Evolutionary conservation across 2,113 vertebrate species (phyloP).

Genomic region (Accipiter cooperii): DNA sequence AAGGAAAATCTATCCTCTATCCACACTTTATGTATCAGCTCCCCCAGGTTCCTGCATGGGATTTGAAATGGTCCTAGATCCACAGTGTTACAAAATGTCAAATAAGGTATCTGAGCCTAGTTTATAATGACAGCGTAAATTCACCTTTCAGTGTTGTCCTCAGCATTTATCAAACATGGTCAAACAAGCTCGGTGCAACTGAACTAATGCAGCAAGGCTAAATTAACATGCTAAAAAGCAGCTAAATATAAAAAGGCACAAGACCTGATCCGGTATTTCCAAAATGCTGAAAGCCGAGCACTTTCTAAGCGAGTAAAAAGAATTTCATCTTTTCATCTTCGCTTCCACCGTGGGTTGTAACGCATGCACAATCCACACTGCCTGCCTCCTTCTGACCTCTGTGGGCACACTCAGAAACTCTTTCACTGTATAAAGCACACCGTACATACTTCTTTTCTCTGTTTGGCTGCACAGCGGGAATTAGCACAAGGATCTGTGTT

Average conservation of each 20-base stretch:
- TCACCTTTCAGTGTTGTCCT: neutral
- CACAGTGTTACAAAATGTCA: neutral
- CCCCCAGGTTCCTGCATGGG: neutral
- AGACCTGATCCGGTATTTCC: neutral
- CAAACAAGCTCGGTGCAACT: neutral
- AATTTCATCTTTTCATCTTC: neutral
- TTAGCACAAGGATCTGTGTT: neutral
- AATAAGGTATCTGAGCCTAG: neutral
- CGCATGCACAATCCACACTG: too few species aligned
- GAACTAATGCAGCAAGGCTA: neutral
- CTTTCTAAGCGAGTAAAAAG: neutral
- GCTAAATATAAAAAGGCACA: neutral
- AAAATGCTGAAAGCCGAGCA: neutral
- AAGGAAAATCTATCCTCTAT: conserved; percentile 36
- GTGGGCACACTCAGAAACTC: neutral
- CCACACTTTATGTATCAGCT: neutral
- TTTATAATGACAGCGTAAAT: neutral
- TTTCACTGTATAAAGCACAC: neutral
- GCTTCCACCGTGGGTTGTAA: too few species aligned
- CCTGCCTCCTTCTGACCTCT: neutral
- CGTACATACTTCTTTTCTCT: accelerated
- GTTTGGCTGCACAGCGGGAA: neutral
- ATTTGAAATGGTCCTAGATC: neutral
- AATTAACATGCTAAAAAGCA: neutral
- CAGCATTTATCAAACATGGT: neutral